Conservation (phyloP, 2,113 vertebrate genomes). For the Hydrochoerus hydrochaeris region DNA sequence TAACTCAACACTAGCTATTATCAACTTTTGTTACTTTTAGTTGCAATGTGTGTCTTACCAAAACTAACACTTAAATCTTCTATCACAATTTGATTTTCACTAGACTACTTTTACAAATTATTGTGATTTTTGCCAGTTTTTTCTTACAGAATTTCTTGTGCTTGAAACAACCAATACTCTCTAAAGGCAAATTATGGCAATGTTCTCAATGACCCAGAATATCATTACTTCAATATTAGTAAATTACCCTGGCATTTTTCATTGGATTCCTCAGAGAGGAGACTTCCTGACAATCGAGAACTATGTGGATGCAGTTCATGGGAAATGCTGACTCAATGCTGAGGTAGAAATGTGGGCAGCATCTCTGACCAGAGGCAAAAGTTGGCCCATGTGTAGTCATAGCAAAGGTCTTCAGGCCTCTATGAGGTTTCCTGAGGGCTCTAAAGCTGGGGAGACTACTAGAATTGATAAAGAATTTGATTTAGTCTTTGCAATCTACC, state of each 20-base stretch:
- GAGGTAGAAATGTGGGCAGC: background rate
- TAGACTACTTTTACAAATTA: slow-evolving; percentile 5
- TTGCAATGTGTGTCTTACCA: background rate
- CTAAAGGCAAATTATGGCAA: background rate
- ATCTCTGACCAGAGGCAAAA: background rate
- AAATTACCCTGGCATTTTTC: background rate
- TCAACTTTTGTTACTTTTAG: slow-evolving; percentile 27
- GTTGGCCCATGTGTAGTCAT: too few species aligned
- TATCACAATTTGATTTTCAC: background rate
- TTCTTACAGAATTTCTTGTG: background rate
- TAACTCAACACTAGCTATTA: background rate
- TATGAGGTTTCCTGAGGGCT: background rate
- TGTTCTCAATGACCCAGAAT: background rate
- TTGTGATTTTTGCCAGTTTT: background rate
- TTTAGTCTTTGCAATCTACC: background rate
- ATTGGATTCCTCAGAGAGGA: background rate
- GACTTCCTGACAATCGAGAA: background rate
- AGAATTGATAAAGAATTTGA: background rate
- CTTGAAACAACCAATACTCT: background rate
- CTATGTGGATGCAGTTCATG: too few species aligned
- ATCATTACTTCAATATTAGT: background rate
- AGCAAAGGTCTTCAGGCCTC: background rate
- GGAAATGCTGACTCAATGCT: background rate
- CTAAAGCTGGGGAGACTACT: background rate
- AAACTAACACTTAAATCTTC: background rate